Evolutionary conservation across 2,797 vertebrate species (phyloP), one percentile per base, ranked within the genome.

Genomic region (Todus mexicanus): DNA sequence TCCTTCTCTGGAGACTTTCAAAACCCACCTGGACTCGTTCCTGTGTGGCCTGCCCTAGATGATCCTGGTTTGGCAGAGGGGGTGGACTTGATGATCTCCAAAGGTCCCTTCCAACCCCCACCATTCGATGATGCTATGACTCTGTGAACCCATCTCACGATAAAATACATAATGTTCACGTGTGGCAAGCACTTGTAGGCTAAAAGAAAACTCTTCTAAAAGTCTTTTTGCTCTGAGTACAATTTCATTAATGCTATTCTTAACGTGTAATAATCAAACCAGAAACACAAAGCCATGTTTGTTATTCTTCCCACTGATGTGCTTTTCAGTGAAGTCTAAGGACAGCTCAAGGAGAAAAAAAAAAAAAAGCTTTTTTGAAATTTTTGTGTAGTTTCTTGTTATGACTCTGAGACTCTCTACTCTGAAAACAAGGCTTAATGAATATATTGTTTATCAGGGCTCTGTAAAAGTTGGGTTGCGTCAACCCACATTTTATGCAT

Each of bases 341-440:
- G 35, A 90, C 5, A 91, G n/a, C 15, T 88, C 45, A 88, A 69
- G 26, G 6, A 61, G 22, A n/a, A 53, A 75, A 54, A 43, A 71
- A 42, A 61, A n/a, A 2, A 23, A 50, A 27, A 27, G 26, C 48
- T 21, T 3, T 70, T 65, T 5, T 15, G 15, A 61, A 4, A 63
- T 29, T 95, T 90, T 76, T 84, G 33, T 84, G 53, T 45, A 35
- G 10, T 23, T 81, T 86, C n/a, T 75, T 75, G 3, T 60, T 68
- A n/a, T 35, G 72, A 77, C 27, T 22, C 3, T 65, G 38, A 7
- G 15, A 65, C 11, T 84, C 18, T 87, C 40, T 53, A 40, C 12
- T 43, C 84, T 59, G n/a, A 74, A 87, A 94, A 43, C 8, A 87
- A 83, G 26, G 16, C 14, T 90, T 95, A 87, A 95, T 84, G 31